Evolutionary conservation across 2,888 invertebrate species (phyloP).

Genomic region (Oxytorus armatus): DNA sequence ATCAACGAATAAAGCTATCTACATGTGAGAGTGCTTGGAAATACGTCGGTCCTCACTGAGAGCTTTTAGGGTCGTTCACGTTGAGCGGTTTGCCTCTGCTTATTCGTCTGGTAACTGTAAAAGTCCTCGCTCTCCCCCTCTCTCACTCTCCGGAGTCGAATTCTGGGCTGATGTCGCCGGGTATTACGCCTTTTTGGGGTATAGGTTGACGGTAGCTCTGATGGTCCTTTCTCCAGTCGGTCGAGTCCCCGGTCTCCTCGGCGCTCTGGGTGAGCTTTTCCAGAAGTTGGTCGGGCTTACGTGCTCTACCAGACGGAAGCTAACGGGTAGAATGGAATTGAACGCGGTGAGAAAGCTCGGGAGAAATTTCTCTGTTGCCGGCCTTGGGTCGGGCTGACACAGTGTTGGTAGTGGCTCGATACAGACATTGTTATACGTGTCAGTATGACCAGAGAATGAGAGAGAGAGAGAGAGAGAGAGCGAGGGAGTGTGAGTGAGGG

Average conservation of each 20-base stretch:
- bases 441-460: slow-evolving; percentile 37
- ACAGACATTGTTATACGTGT: slow-evolving; percentile 41
- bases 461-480: slow-evolving; percentile 31
- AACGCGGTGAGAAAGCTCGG: slow-evolving; percentile 68
- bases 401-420: slow-evolving; percentile 17
- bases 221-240: slow-evolving; percentile 22
- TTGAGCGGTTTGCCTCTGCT: slow-evolving; percentile 34
- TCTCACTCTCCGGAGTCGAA: slow-evolving; percentile 16
- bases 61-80: slow-evolving; percentile 7
- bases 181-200: slow-evolving; percentile 38
- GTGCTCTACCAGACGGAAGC: slow-evolving; percentile 68
- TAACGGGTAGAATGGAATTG: slow-evolving; percentile 69
- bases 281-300: slow-evolving; percentile 68
- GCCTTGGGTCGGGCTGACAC: slow-evolving; percentile 1
- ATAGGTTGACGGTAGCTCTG: slow-evolving; percentile 33
- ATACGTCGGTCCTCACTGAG: neutral
- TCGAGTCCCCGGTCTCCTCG: too few species aligned
- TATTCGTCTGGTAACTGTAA: slow-evolving; percentile 40
- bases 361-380: slow-evolving; percentile 63
- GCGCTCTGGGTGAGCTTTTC: slow-evolving; percentile 55
- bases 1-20: slow-evolving; percentile 3
- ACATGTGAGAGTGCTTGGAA: slow-evolving; percentile 5
- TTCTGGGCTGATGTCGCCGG: slow-evolving; percentile 27
- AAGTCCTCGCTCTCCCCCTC: slow-evolving; percentile 17
- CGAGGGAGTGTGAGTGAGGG: slow-evolving; percentile 6